Conservation (phyloP, 53 echinoderm and acorn worm genomes). For the Zoroaster sp. region DNA sequence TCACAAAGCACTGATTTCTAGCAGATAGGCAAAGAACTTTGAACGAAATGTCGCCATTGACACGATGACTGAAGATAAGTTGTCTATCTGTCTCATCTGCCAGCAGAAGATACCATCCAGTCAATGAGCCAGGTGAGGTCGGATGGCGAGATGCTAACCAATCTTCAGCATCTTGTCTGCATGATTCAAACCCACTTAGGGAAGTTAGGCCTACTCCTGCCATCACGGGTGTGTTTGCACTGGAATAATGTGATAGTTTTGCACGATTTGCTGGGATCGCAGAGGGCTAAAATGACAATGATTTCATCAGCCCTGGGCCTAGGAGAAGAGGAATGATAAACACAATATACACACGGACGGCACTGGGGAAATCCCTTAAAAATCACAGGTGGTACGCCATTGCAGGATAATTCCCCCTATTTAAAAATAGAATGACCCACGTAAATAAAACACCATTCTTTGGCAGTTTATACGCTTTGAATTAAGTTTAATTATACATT, state of each 20-base stretch:
- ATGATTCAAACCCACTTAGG: neutral
- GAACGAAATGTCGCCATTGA: neutral
- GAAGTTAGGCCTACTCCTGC: too few relatives aligned
- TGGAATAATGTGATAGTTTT: too few relatives aligned
- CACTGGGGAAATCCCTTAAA: neutral
- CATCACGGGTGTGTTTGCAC: too few relatives aligned
- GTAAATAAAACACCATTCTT: neutral
- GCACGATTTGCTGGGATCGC: too few relatives aligned
- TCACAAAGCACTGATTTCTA: neutral
- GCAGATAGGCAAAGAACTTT: neutral
- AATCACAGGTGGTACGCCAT: too few relatives aligned
- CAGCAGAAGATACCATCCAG: conserved; percentile 33
- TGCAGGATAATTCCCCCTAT: neutral
- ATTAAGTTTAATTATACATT: neutral
- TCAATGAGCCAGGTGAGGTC: too few relatives aligned
- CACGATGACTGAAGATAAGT: conserved; percentile 6
- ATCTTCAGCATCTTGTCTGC: neutral
- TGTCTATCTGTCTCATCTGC: conserved; percentile 38
- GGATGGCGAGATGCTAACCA: neutral
- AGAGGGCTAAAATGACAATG: too few relatives aligned
- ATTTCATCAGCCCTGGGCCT: too few relatives aligned
- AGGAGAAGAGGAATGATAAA: too few relatives aligned
- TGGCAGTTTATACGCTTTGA: neutral
- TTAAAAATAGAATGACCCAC: neutral
- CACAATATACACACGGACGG: too few relatives aligned